A percentile compares a stretch with the other conserved stretches of the same genome.
These are phyloP conservation scores for Heterocephalus glaber DNA, from an alignment of 2,113 vertebrate species.

Conservation along the genomic window DNA sequence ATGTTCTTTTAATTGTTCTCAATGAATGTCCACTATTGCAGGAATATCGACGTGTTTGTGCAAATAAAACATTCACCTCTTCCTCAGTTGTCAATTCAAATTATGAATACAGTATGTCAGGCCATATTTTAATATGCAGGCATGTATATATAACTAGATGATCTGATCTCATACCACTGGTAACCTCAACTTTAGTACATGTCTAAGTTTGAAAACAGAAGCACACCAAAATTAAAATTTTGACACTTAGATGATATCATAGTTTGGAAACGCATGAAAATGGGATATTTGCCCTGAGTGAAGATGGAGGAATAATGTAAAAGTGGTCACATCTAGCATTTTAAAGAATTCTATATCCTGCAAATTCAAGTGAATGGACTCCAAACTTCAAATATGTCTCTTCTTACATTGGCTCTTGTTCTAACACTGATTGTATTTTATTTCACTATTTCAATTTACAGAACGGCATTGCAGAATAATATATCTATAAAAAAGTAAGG, in stretches of 20 bases:
- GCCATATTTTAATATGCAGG: not conserved
- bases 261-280: not conserved
- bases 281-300: not conserved
- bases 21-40: not conserved
- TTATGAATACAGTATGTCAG: not conserved
- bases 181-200: not conserved
- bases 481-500: slow-evolving; percentile 10
- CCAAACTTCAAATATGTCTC: not conserved
- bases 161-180: not conserved
- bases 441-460: not conserved
- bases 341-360: not conserved
- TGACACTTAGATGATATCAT: not conserved
- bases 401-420: not conserved
- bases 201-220: slow-evolving; percentile 4
- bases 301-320: not conserved
- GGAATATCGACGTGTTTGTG: not conserved
- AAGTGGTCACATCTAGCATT: not conserved
- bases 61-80: not conserved
- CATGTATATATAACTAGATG: not conserved
- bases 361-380: not conserved
- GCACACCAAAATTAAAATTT: not conserved
- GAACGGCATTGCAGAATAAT: slow-evolving; percentile 22
- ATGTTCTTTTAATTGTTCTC: not conserved
- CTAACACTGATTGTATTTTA: not conserved
- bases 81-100: not conserved